A percentile compares a stretch with the other conserved stretches of the same genome.
These are phyloP conservation scores for Micromys minutus DNA, from an alignment of 2,113 vertebrate genomes.

Conservation along the genomic window DNA sequence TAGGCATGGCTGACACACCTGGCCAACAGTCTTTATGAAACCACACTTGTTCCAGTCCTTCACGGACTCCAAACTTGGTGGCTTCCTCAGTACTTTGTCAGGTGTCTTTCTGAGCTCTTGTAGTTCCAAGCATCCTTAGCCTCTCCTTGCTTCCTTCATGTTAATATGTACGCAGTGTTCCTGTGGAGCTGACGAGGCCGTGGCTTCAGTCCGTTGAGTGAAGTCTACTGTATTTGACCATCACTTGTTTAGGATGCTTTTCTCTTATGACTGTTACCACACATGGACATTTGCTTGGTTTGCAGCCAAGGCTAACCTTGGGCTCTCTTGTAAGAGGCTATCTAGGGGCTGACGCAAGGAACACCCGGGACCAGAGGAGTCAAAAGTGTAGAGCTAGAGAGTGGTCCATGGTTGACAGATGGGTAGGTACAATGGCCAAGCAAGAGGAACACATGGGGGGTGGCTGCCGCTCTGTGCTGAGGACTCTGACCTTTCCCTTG, in stretches of 20 bases:
- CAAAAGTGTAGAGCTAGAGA: neutral
- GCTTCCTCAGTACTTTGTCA: neutral
- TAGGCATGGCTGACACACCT: neutral
- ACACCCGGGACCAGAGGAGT: neutral
- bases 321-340: neutral
- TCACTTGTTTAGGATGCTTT: neutral
- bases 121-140: neutral
- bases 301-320: neutral
- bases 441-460: rapidly evolving
- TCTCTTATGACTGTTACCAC: neutral
- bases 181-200: neutral
- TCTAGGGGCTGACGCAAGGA: neutral
- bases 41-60: neutral
- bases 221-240: neutral
- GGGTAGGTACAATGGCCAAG: rapidly evolving
- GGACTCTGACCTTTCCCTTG: neutral
- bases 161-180: neutral
- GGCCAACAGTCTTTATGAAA: neutral
- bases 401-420: neutral
- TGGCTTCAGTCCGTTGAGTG: neutral
- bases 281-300: neutral
- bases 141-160: neutral
- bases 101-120: neutral
- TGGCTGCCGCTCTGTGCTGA: neutral
- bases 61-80: neutral